Percentiles rank a stretch among this genome's conserved stretches.
Evolutionary conservation across 2,888 invertebrate genomes (phyloP).

Genomic region (Ochropleura leucogaster): DNA sequence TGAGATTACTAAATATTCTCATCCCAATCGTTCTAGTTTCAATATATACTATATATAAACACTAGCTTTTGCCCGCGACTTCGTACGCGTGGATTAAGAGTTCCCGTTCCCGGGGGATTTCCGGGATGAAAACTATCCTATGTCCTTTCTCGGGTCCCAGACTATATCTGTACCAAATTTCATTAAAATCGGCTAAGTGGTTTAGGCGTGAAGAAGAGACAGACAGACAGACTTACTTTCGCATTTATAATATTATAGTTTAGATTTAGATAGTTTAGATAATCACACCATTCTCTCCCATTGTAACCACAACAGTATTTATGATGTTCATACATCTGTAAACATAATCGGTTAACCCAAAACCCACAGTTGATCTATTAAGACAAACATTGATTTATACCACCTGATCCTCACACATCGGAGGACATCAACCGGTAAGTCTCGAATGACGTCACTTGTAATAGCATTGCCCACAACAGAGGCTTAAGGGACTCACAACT

Average conservation of each 20-base stretch:
- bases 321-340: constrained; percentile 4
- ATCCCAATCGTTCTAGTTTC: neutral
- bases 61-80: too few relatives aligned
- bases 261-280: too few relatives aligned
- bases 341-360: constrained; percentile 36
- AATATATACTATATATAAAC: neutral
- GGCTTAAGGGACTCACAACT: constrained; percentile 50
- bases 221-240: too few relatives aligned
- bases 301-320: neutral
- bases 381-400: constrained; percentile 42
- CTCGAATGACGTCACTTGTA: constrained; percentile 51
- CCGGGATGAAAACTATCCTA: too few relatives aligned
- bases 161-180: too few relatives aligned
- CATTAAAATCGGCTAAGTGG: too few relatives aligned
- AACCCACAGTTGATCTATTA: constrained; percentile 33
- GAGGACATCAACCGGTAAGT: constrained; percentile 45
- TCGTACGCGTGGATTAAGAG: too few relatives aligned
- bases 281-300: neutral
- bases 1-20: neutral
- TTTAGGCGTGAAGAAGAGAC: too few relatives aligned
- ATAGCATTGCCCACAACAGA: constrained; percentile 51
- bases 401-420: constrained; percentile 38
- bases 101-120: too few relatives aligned
- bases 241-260: too few relatives aligned
- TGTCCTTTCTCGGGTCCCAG: too few relatives aligned